Conservation (phyloP, 2,797 vertebrate genomes). For the Setipinna tenuifilis region DNA sequence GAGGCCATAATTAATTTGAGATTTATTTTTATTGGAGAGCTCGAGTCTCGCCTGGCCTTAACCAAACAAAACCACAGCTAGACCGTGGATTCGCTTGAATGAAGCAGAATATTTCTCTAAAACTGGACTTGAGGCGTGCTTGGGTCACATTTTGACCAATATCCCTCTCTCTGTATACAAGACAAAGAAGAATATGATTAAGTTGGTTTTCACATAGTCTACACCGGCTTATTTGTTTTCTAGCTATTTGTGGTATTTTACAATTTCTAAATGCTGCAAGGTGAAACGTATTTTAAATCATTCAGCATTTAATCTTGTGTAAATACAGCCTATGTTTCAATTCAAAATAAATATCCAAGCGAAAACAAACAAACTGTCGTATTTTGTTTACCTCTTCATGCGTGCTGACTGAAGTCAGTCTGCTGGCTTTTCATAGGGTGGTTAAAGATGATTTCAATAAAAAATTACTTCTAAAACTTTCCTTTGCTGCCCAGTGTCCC, state of each 20-base stretch:
- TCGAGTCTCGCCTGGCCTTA: constrained; percentile 95
- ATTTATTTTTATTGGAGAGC: constrained; percentile 99
- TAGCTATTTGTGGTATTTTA: background rate
- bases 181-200: constrained; percentile 22
- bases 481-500: constrained; percentile 61
- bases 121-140: constrained; percentile 84
- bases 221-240: background rate
- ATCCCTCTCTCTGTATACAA: constrained; percentile 16
- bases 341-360: background rate
- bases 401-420: background rate
- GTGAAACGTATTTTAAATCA: background rate
- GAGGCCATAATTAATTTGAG: constrained; percentile 99
- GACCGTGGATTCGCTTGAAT: constrained; percentile 90
- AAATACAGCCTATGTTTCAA: background rate
- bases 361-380: background rate
- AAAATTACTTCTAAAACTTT: constrained; percentile 76
- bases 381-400: background rate
- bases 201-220: background rate
- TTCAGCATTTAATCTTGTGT: background rate
- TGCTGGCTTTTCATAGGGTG: constrained; percentile 44
- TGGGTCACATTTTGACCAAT: constrained; percentile 84
- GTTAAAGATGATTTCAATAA: constrained; percentile 62
- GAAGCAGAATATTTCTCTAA: constrained; percentile 87
- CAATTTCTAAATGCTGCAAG: background rate
- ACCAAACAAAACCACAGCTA: constrained; percentile 93